Evolutionary conservation across 1,140 invertebrate genomes (phyloP), one percentile per base, ranked within the genome.

Genomic region (Formica exsecta): DNA sequence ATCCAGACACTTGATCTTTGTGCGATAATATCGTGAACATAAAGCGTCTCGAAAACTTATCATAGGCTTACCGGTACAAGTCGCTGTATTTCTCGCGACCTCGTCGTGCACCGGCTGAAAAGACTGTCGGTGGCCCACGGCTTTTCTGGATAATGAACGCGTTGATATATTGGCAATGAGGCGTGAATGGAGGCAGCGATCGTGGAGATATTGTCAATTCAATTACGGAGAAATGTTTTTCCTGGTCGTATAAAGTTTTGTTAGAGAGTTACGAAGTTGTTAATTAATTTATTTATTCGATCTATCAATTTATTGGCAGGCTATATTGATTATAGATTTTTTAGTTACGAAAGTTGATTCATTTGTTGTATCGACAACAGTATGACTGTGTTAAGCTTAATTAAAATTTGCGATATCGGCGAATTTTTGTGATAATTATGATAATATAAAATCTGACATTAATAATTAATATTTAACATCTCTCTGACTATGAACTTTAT

Each of bases 31-130:
- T 16, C 38, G 59, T 36, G 32, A 29, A 59, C 70, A 36, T 75
- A 22, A 59, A 80, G 44, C 25, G 57, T 36, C 83, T 59, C 22
- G 41, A 62, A 70, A 86, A 89, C 88, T 89, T 75, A 74, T 79
- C 81, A 86, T 86, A 89, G 87, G 57, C 64, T 57, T 76, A 75
- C 41, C 59, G 44, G 41, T 65, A 79, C 86, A 68, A 85, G 44
- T 66, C 66, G 65, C 13, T n/a, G 9, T 75, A 68, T 89, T 86
- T 75, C 83, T 89, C 38, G 54, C 71, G 51, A 13, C 68, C 79
- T 61, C 48, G 48, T 68, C 80, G 86, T 75, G 51, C 29, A 51
- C 61, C 59, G 81, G 77, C 75, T 81, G 68, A 62, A 65, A 89
- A 89, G 32, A 32, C 32, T 32, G 68, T 74, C 57, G 25, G 61